phyloP scores from a whole-genome alignment of 2,797 vertebrate species.

The Enteromius fasciolatus region DNA sequence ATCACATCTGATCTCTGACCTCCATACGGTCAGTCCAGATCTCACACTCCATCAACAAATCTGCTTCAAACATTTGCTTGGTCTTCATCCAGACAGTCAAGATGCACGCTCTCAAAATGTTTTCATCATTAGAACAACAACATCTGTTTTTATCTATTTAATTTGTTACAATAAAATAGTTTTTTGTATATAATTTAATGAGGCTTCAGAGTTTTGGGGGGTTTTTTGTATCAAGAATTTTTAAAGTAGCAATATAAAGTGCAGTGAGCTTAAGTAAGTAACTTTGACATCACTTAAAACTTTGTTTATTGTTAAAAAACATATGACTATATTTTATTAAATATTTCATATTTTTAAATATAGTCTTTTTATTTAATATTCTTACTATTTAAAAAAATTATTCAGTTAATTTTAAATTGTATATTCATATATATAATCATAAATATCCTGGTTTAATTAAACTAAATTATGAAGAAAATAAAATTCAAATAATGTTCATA shows the following conservation, averaged over 20 bases:
- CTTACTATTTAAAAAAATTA: background rate
- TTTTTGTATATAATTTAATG: background rate
- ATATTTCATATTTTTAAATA: background rate
- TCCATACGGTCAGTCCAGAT: conserved; percentile 13
- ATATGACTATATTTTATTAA: background rate
- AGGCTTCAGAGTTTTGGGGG: background rate
- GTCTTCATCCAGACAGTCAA: background rate
- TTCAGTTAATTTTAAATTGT: background rate
- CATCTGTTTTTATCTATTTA: background rate
- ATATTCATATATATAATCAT: background rate
- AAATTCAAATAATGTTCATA: background rate
- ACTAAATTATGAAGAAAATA: background rate
- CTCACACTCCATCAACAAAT: conserved; percentile 34
- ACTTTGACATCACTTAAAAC: background rate
- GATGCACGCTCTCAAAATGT: background rate
- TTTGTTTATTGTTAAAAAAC: background rate
- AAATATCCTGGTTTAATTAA: background rate
- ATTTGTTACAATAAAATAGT: background rate
- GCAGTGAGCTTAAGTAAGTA: background rate
- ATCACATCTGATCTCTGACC: conserved; percentile 19
- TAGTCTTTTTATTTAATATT: too few species aligned
- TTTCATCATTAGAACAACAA: background rate
- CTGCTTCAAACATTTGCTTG: conserved; percentile 15
- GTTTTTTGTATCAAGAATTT: background rate
- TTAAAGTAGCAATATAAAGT: background rate